Conservation (phyloP, 1,140 invertebrate species). For the Chironomus striatipennis region DNA sequence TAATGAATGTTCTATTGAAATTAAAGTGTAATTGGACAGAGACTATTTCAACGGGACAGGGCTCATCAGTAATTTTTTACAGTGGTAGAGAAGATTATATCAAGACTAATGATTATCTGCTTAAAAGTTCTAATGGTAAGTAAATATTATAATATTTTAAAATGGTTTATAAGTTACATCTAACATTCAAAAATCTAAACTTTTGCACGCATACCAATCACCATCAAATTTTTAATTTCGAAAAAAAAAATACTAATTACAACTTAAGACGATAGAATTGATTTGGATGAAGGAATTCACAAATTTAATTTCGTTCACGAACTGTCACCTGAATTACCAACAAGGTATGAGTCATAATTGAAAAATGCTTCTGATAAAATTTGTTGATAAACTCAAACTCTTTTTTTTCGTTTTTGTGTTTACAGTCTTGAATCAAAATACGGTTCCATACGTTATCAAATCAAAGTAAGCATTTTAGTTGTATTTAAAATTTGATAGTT, state of each 20-base stretch:
- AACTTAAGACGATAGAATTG: constrained; percentile 46
- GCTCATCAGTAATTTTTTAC: constrained; percentile 45
- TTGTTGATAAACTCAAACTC: neutral
- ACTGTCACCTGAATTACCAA: constrained; percentile 49
- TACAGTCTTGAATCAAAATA: constrained; percentile 55
- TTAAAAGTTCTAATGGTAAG: constrained; percentile 50
- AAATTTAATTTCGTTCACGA: constrained; percentile 48
- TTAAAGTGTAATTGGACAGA: constrained; percentile 44
- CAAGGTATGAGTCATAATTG: too few species aligned
- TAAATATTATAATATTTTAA: too few species aligned
- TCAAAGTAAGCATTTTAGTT: constrained; percentile 44
- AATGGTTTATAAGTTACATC: too few species aligned
- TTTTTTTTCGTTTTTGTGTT: too few species aligned
- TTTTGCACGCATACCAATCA: too few species aligned
- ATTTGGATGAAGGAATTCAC: constrained; percentile 48
- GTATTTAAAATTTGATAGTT: constrained; percentile 29
- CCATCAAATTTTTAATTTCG: too few species aligned
- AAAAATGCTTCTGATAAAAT: too few species aligned
- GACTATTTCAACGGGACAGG: constrained; percentile 42
- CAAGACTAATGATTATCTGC: constrained; percentile 54
- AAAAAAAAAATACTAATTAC: too few species aligned
- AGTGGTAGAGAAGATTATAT: constrained; percentile 58
- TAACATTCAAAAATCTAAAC: constrained; percentile 29
- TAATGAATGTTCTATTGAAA: too few species aligned
- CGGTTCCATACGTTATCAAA: constrained; percentile 58